Percentiles rank a stretch among this genome's conserved stretches.
Conservation (phyloP, 2,113 vertebrate genomes). For the Phaethornis superciliosus region DNA sequence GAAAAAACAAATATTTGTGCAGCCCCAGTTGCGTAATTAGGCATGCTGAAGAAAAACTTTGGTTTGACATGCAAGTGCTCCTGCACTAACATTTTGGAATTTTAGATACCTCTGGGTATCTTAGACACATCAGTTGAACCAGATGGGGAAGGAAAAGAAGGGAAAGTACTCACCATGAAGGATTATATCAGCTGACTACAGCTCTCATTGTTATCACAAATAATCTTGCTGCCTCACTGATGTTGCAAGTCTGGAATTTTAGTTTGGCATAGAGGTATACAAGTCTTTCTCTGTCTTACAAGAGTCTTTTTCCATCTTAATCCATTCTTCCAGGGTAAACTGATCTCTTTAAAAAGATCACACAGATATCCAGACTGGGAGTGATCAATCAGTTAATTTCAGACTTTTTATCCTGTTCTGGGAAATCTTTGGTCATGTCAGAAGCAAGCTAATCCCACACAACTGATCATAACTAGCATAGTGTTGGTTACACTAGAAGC, state of each 20-base stretch:
- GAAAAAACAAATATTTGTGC: constrained; percentile 48
- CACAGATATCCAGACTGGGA: background rate
- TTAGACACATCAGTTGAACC: background rate
- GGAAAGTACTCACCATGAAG: background rate
- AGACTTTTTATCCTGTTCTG: background rate
- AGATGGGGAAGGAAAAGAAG: background rate
- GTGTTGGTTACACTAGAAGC: background rate
- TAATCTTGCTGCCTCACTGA: background rate
- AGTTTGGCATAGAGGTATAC: background rate
- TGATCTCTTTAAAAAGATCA: background rate
- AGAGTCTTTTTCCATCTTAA: background rate
- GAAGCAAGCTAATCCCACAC: too few species aligned
- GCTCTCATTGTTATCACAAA: background rate
- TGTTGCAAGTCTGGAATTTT: background rate
- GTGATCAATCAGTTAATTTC: background rate
- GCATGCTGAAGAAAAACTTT: constrained; percentile 14
- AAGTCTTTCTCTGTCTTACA: background rate
- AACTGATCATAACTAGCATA: background rate
- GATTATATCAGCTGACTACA: background rate
- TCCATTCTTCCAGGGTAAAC: background rate
- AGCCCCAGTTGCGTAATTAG: constrained; percentile 46
- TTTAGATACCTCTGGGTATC: background rate
- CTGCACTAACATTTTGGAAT: background rate
- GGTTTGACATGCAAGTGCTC: background rate
- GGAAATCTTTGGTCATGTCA: background rate